Base-by-base conservation (phyloP, 2,888 invertebrate genomes). In the Leptopilina myrica region DNA sequence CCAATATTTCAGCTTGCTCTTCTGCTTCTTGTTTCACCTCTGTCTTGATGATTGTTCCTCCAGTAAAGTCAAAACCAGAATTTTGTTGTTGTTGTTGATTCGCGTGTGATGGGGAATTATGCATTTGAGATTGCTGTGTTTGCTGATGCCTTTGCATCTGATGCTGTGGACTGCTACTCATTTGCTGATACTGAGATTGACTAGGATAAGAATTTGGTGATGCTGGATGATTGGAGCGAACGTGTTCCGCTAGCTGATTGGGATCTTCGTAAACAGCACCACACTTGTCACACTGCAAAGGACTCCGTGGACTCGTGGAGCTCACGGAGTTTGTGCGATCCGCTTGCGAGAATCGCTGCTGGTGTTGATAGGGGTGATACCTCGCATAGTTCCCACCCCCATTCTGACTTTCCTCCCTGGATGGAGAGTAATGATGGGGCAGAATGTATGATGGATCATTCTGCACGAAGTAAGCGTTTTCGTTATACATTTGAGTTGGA, bases 231-330 rank as follows among this genome's bases (percentile, higher is more conserved):
- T 94, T 95, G 11, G 94, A 93, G 85, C 95, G 94, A 81, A 95
- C 94, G 88, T 97, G 97, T 86, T 97, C 97, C 82, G 94, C 94
- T 76, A 97, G 92, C 87, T 95, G 95, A 69, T 94, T 93, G 67
- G 95, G 95, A 64, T 96, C 95, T 89, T 96, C 95, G 89, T 95
- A 96, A 78, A 96, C 95, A 82, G 94, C 95, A 80, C 96, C 96
- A 89, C 97, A 97, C 91, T 97, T 96, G 89, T 97, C 97, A 91
- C 97, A 97, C 90, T 96, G 96, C 89, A 95, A 94, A 20, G 92
- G 90, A 81, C 95, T 95, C 0, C 95, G 94, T 14, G 95, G 95
- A 64, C 95, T 95, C 56, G 95, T 95, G 14, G 95, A 87, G 94
- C 90, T 90, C 67, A 89, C 90, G 14, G 91, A 89, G 80, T 86